Conservation (phyloP, 2,888 invertebrate genomes). For the Standfussiana lucernea region DNA sequence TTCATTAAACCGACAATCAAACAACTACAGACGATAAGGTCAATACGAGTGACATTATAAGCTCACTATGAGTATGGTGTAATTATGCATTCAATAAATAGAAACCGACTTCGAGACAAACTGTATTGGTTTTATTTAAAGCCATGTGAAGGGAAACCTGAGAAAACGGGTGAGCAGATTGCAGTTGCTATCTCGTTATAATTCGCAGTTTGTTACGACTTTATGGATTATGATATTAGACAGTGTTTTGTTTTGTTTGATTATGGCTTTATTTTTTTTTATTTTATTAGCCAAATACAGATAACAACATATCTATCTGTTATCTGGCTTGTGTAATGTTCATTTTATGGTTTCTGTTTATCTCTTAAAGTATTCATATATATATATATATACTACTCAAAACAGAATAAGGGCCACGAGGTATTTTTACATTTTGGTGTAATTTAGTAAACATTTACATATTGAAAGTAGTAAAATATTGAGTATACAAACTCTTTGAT, state of each 20-base stretch:
- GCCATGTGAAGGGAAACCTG: not conserved
- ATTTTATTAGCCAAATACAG: not conserved
- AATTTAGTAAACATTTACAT: too few species aligned
- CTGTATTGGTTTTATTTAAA: not conserved
- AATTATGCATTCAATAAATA: constrained; percentile 11
- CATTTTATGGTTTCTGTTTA: too few species aligned
- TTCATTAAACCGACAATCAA: not conserved
- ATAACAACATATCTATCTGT: too few species aligned
- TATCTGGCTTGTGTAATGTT: too few species aligned
- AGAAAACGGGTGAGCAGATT: too few species aligned
- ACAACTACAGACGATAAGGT: not conserved
- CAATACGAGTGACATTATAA: not conserved
- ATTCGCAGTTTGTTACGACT: not conserved
- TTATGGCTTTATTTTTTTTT: not conserved
- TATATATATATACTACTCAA: too few species aligned
- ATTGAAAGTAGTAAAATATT: too few species aligned
- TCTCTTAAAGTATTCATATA: too few species aligned
- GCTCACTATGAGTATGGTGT: not conserved
- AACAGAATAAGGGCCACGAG: too few species aligned
- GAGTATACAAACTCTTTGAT: too few species aligned
- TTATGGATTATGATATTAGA: not conserved
- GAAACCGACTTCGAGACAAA: not conserved
- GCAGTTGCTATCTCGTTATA: not conserved
- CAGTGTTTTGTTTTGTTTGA: not conserved
- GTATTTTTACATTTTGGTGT: too few species aligned